These are phyloP conservation scores for Ladona fulva DNA, from an alignment of 1,140 invertebrate genomes.

Conservation along the genomic window DNA sequence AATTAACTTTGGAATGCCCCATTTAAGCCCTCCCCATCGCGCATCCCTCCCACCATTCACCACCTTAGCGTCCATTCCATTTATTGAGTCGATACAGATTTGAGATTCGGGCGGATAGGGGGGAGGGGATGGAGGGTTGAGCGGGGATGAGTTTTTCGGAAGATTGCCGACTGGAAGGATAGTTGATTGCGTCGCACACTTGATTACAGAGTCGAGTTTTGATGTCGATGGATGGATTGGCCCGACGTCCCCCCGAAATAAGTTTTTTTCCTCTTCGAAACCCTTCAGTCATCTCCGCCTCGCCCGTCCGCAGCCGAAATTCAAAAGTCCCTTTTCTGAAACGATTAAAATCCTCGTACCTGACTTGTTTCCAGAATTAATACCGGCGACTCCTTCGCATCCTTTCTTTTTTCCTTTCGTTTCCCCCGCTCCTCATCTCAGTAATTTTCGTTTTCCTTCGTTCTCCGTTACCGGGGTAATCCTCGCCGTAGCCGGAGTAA, in stretches of 20 bases:
- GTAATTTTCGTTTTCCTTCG: not conserved
- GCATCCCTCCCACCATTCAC: too few species aligned
- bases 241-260: too few species aligned
- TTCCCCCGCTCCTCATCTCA: not conserved
- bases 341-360: not conserved
- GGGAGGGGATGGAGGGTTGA: not conserved
- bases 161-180: not conserved
- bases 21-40: too few species aligned
- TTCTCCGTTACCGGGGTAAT: not conserved
- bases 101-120: not conserved
- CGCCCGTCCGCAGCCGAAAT: not conserved
- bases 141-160: not conserved
- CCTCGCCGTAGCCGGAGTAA: too few species aligned
- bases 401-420: not conserved
- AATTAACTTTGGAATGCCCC: too few species aligned
- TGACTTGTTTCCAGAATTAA: conserved; percentile 1
- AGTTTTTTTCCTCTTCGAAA: too few species aligned
- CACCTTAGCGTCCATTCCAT: too few species aligned
- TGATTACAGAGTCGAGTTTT: not conserved
- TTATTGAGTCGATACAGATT: too few species aligned
- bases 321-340: not conserved
- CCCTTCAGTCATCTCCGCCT: too few species aligned
- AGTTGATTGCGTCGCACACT: conserved; percentile 7
- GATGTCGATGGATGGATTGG: not conserved
- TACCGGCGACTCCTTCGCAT: not conserved